phyloP scores from a whole-genome alignment of 1,140 invertebrate species.

The Drosophila rufa region DNA sequence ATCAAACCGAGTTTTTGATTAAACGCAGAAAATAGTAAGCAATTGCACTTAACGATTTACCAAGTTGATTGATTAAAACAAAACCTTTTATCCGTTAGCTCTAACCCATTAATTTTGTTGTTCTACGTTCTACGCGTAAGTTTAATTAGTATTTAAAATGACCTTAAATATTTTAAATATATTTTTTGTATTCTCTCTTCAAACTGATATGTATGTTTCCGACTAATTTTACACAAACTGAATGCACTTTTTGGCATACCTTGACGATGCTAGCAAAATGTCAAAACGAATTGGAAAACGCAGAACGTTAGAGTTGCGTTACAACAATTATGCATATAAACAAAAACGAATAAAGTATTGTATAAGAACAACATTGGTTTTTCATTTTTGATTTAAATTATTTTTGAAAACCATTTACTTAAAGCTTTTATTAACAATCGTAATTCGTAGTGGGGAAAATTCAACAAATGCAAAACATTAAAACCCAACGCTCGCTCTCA shows the following conservation, averaged over 20 bases:
- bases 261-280: slow-evolving; percentile 72
- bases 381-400: background rate
- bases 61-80: slow-evolving; percentile 7
- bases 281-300: slow-evolving; percentile 73
- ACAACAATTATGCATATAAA: slow-evolving; percentile 78
- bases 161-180: slow-evolving; percentile 16
- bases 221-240: slow-evolving; percentile 48
- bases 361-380: slow-evolving; percentile 51
- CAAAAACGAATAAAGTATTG: slow-evolving; percentile 76
- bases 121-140: slow-evolving; percentile 40
- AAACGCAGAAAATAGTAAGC: slow-evolving; percentile 60
- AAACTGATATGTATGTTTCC: slow-evolving; percentile 46
- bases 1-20: slow-evolving; percentile 45
- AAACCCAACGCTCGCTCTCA: slow-evolving; percentile 28
- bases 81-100: slow-evolving; percentile 20
- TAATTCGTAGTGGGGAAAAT: slow-evolving; percentile 7
- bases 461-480: slow-evolving; percentile 52
- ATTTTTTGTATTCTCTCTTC: slow-evolving; percentile 21
- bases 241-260: slow-evolving; percentile 64
- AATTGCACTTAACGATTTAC: slow-evolving; percentile 45
- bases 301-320: slow-evolving; percentile 61
- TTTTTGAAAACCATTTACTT: slow-evolving; percentile 1
- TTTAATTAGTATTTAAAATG: slow-evolving; percentile 43
- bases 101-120: slow-evolving; percentile 32
- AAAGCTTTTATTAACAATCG: slow-evolving; percentile 50